Conservation (phyloP, 2,113 vertebrate species). For the Protobothrops flavoviridis region DNA sequence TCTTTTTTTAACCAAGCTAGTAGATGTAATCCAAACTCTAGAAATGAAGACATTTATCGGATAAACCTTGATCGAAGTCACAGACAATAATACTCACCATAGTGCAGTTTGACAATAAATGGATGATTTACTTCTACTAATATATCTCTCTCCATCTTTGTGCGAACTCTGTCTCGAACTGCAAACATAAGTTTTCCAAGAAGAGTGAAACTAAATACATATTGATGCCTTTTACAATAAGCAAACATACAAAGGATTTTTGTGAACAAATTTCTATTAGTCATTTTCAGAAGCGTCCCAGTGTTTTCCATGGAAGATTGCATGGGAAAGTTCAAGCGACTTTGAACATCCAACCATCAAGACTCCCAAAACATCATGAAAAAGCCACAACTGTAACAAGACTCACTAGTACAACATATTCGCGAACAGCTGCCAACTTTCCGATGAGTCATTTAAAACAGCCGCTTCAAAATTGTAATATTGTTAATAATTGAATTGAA, state of each 20-base stretch:
- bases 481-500: background rate
- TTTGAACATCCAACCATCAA: background rate
- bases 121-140: constrained; percentile 98
- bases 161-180: constrained; percentile 96
- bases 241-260: background rate
- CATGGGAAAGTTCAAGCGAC: background rate
- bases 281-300: background rate
- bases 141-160: constrained; percentile 98
- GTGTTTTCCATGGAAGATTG: background rate
- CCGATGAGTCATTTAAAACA: background rate
- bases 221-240: background rate
- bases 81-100: constrained; percentile 79
- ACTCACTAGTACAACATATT: background rate
- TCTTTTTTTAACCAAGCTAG: background rate
- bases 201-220: background rate
- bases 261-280: background rate
- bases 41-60: background rate
- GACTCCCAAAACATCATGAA: background rate
- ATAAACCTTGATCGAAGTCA: background rate
- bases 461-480: background rate
- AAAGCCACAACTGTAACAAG: background rate
- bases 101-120: constrained; percentile 99
- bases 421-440: background rate
- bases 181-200: constrained; percentile 28
- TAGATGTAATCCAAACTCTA: background rate